Conservation (phyloP, 2,797 vertebrate species). For the Chanos chanos region DNA sequence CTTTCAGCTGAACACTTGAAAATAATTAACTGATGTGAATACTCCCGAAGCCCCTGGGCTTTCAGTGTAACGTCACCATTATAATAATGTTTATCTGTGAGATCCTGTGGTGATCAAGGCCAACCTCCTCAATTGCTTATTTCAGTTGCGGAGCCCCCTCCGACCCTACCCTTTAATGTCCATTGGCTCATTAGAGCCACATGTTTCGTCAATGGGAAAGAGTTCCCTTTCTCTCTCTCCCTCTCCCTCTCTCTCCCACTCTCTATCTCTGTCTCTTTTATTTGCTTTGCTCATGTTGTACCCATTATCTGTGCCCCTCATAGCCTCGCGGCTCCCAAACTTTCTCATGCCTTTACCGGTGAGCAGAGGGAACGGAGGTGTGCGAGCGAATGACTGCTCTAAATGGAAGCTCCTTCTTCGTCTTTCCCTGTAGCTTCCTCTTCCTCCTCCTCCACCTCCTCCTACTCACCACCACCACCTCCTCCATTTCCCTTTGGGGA, state of each 20-base stretch:
- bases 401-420: conserved; percentile 31
- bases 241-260: conserved; percentile 11
- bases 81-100: conserved; percentile 46
- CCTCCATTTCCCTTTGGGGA: conserved; percentile 19
- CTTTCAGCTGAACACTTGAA: conserved; percentile 13
- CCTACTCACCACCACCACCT: background rate
- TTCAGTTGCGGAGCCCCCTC: conserved; percentile 29
- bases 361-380: conserved; percentile 36
- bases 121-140: conserved; percentile 44
- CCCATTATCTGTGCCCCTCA: conserved; percentile 30
- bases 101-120: conserved; percentile 36
- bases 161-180: conserved; percentile 36
- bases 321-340: conserved; percentile 7
- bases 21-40: conserved; percentile 7
- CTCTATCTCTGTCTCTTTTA: conserved; percentile 30
- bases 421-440: conserved; percentile 11
- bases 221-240: conserved; percentile 2
- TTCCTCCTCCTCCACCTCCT: background rate
- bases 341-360: conserved; percentile 31
- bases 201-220: conserved; percentile 37
- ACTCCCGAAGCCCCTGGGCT: conserved; percentile 18
- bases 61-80: conserved; percentile 14
- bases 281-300: conserved; percentile 35
- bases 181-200: conserved; percentile 51
- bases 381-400: conserved; percentile 21